Percentiles rank a stretch among this genome's conserved stretches.
Evolutionary conservation across 2,113 vertebrate species (phyloP).

Genomic region (Choloepus hoffmanni): DNA sequence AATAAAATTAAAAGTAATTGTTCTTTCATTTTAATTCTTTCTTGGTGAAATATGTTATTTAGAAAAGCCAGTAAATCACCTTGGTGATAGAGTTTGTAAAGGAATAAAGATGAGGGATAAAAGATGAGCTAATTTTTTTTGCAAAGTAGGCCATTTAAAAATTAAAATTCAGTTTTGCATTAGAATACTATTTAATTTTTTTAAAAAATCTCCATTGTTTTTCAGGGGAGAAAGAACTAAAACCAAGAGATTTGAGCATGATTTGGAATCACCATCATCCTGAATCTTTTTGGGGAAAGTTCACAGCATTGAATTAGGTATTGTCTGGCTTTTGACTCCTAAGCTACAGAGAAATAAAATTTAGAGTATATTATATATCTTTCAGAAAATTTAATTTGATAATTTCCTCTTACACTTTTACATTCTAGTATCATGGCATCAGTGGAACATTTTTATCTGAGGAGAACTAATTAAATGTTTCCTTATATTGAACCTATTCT

Average conservation of each 20-base stretch:
- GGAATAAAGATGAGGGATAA: conserved; percentile 7
- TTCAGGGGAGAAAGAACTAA: background rate
- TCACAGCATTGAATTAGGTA: background rate
- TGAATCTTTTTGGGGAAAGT: background rate
- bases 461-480: conserved; percentile 49
- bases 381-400: conserved; percentile 47
- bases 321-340: conserved; percentile 46
- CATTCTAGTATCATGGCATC: background rate
- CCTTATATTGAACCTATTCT: background rate
- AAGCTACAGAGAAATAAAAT: conserved; percentile 28
- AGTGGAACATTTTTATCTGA: conserved; percentile 2
- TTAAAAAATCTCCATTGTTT: background rate
- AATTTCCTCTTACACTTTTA: conserved; percentile 46
- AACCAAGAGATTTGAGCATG: background rate
- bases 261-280: background rate
- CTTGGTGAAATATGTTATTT: conserved; percentile 38
- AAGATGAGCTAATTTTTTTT: background rate
- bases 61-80: conserved; percentile 27
- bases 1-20: conserved; percentile 52
- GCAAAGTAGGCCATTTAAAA: conserved; percentile 46
- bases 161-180: conserved; percentile 23
- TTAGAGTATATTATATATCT: background rate
- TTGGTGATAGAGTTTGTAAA: conserved; percentile 48
- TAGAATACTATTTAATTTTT: background rate
- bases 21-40: conserved; percentile 46